These are phyloP conservation scores for Microtus ochrogaster DNA, from an alignment of 2,113 vertebrate species.

Conservation along the genomic window DNA sequence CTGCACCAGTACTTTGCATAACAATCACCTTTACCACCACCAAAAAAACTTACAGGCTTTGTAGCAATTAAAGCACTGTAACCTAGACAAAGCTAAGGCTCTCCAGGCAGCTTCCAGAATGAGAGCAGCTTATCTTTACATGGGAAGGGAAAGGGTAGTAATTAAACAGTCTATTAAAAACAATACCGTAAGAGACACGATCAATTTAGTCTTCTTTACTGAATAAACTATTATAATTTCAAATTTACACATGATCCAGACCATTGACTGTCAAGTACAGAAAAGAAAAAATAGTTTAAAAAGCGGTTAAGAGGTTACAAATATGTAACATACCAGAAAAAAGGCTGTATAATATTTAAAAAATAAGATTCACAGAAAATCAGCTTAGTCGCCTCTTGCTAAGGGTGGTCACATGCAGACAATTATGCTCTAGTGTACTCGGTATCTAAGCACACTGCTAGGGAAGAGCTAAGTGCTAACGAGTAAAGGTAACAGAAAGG, in stretches of 20 bases:
- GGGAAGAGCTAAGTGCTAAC: background rate
- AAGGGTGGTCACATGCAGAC: background rate
- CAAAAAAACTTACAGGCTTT: background rate
- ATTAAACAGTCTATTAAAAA: constrained; percentile 62
- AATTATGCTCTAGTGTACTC: background rate
- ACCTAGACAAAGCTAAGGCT: constrained; percentile 22
- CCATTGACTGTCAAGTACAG: background rate
- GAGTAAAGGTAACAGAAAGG: constrained; percentile 9
- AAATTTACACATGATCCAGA: constrained; percentile 40
- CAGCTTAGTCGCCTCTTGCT: constrained; percentile 6
- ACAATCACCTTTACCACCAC: background rate
- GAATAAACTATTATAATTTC: constrained; percentile 46
- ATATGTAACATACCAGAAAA: constrained; percentile 18
- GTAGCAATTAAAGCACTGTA: background rate
- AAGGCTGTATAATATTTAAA: background rate
- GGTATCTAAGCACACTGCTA: background rate
- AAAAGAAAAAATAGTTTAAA: constrained; percentile 46
- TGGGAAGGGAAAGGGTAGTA: constrained; percentile 27
- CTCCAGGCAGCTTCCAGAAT: background rate
- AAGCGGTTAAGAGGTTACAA: constrained; percentile 33
- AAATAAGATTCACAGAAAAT: constrained; percentile 14
- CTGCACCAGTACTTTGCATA: background rate
- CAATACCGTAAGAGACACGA: constrained; percentile 22
- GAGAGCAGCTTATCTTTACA: constrained; percentile 24
- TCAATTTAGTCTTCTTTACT: constrained; percentile 41